Percentiles rank a stretch among this genome's conserved stretches.
Conservation (phyloP, 2,113 vertebrate genomes). For the Neolamprologus falcicula region DNA sequence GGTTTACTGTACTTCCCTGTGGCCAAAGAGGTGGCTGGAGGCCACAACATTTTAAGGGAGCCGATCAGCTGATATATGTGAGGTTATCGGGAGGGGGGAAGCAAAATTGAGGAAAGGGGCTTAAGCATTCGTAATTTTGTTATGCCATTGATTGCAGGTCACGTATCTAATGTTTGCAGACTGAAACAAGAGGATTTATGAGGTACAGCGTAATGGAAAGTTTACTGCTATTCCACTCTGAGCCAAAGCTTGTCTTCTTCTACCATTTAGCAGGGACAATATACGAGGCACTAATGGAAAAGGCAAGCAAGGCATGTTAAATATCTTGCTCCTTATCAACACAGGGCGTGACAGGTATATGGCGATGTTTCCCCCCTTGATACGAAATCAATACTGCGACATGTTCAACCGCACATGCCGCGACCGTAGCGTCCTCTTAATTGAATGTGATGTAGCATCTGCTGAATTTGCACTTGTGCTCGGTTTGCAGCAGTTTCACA, state of each 20-base stretch:
- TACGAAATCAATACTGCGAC: constrained; percentile 29
- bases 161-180: neutral
- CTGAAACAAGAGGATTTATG: constrained; percentile 8
- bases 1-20: constrained; percentile 29
- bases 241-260: neutral
- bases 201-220: constrained; percentile 1
- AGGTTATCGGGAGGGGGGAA: neutral
- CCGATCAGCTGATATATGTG: neutral
- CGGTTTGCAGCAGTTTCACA: neutral
- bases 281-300: constrained; percentile 18
- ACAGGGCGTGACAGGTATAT: neutral
- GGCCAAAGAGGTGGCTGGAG: neutral
- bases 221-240: constrained; percentile 29
- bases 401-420: constrained; percentile 9
- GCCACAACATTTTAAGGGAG: neutral
- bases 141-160: neutral
- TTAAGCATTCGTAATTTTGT: neutral
- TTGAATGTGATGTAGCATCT: constrained; percentile 21
- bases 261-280: neutral
- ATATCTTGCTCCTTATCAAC: neutral
- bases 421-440: constrained; percentile 25
- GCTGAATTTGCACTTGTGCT: constrained; percentile 11
- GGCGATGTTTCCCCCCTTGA: neutral
- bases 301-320: neutral
- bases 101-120: neutral